A percentile compares a stretch with the other conserved stretches of the same genome.
These are phyloP conservation scores for Cyrtonyx montezumae DNA, from an alignment of 2,113 vertebrate genomes.

Conservation along the genomic window DNA sequence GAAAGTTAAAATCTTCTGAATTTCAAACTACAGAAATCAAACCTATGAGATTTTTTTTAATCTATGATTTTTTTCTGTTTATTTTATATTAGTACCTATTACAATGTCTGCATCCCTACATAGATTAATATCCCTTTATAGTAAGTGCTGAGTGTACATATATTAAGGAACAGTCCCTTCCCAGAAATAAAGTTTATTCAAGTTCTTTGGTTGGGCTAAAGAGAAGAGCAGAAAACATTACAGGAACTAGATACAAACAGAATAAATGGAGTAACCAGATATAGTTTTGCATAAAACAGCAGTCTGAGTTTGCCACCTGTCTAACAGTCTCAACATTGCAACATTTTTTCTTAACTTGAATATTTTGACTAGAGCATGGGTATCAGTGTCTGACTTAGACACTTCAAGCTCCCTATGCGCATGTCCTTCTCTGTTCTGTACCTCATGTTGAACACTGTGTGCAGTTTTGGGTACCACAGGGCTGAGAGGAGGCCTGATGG, in stretches of 20 bases:
- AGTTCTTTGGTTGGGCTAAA: neutral
- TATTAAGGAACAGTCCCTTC: neutral
- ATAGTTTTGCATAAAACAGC: slow-evolving; percentile 32
- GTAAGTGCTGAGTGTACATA: neutral
- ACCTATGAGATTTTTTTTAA: neutral
- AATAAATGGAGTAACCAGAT: slow-evolving; percentile 30
- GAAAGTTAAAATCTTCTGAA: neutral
- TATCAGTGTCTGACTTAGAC: neutral
- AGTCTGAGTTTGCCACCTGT: slow-evolving; percentile 73
- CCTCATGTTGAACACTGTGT: neutral
- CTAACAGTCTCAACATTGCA: slow-evolving; percentile 63
- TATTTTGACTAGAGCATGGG: neutral
- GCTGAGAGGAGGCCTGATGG: neutral
- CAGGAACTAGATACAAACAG: neutral
- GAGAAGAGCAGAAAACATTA: neutral
- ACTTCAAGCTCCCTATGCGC: neutral
- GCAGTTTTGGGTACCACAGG: neutral
- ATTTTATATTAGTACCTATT: neutral
- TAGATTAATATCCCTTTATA: neutral
- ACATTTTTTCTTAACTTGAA: slow-evolving; percentile 32
- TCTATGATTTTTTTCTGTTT: neutral
- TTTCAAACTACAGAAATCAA: neutral
- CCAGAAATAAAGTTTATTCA: neutral
- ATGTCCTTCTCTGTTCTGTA: neutral
- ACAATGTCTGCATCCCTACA: neutral